These are phyloP conservation scores for Tribolium madens DNA, from an alignment of 1,140 invertebrate genomes.

Conservation along the genomic window DNA sequence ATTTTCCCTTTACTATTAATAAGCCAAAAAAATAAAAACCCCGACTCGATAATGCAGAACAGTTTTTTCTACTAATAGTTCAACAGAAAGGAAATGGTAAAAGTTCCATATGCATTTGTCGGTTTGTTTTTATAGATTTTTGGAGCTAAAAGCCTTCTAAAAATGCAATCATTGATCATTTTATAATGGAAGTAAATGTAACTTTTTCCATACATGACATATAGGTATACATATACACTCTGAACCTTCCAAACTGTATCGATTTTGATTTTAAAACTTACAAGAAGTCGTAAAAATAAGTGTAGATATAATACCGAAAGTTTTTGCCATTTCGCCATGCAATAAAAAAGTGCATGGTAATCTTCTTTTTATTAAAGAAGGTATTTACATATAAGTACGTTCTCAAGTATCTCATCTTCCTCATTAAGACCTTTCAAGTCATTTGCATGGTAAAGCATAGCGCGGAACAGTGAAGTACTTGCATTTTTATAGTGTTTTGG, in stretches of 20 bases:
- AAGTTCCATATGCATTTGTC: background rate
- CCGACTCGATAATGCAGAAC: background rate
- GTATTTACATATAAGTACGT: conserved; percentile 34
- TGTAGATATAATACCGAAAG: background rate
- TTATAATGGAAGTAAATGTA: conserved; percentile 7
- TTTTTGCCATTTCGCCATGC: background rate
- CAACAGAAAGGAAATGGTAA: background rate
- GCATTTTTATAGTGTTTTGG: conserved; percentile 42
- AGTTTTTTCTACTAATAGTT: background rate
- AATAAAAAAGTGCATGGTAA: conserved; percentile 30
- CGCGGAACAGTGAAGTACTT: conserved; percentile 39
- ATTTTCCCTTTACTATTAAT: conserved; percentile 12
- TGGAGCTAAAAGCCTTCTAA: background rate
- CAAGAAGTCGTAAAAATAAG: background rate
- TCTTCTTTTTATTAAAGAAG: conserved; percentile 25
- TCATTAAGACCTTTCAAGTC: conserved; percentile 36
- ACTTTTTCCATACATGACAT: background rate
- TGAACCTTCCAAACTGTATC: background rate
- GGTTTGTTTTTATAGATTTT: background rate
- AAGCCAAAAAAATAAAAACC: background rate
- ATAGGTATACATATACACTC: background rate
- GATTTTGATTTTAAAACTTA: background rate
- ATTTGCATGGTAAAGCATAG: conserved; percentile 40
- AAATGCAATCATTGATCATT: conserved; percentile 23
- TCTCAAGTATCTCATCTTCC: conserved; percentile 29